These are phyloP conservation scores for Habrosyne pyritoides DNA, from an alignment of 2,888 invertebrate species.

Conservation along the genomic window DNA sequence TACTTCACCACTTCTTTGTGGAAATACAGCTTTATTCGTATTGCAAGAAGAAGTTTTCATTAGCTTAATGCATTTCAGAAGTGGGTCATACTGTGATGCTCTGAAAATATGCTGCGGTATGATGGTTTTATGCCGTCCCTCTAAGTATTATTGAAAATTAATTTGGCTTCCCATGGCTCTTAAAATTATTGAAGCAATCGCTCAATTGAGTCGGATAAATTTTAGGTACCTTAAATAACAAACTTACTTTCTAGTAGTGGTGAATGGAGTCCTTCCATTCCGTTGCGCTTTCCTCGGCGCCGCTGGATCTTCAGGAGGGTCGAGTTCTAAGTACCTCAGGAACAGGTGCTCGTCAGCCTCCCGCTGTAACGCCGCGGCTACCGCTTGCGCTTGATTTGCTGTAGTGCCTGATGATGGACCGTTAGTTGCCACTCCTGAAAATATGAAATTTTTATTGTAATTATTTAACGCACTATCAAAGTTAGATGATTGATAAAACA, in stretches of 20 bases:
- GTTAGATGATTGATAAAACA: too few relatives aligned
- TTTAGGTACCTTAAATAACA: too few relatives aligned
- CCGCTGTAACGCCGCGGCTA: conserved; percentile 83
- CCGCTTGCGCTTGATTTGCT: conserved; percentile 75
- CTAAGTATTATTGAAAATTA: not conserved
- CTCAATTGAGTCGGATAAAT: too few relatives aligned
- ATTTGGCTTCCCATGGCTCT: not conserved
- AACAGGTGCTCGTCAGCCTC: conserved; percentile 90
- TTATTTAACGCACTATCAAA: too few relatives aligned
- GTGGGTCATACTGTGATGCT: not conserved
- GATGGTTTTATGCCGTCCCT: not conserved
- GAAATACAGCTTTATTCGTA: conserved; percentile 2
- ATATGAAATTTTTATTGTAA: not conserved
- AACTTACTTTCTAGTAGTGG: conserved; percentile 87
- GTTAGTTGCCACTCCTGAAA: conserved; percentile 65
- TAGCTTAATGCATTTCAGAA: not conserved
- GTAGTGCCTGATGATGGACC: conserved; percentile 66
- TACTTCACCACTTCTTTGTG: not conserved
- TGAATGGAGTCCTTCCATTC: conserved; percentile 92
- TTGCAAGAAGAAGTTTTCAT: not conserved
- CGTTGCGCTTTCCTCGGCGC: conserved; percentile 81
- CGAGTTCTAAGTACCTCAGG: conserved; percentile 90
- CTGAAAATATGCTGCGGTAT: not conserved
- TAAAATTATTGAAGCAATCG: too few relatives aligned
- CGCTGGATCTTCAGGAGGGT: conserved; percentile 88